Evolutionary conservation across 2,113 vertebrate genomes (phyloP).

Genomic region (Chionodraco myersi): DNA sequence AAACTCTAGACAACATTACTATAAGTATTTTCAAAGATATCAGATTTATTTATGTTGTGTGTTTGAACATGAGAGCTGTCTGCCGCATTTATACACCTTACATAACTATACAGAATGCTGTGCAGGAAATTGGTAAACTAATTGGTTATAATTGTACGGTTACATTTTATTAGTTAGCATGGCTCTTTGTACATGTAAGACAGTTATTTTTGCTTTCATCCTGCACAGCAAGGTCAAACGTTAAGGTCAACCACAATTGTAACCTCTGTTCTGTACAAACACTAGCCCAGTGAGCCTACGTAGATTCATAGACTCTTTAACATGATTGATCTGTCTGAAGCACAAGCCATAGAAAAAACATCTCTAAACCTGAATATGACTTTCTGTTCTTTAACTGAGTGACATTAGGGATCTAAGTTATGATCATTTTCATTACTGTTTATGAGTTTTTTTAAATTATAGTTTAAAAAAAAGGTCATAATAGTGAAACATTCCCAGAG

Average conservation of each 20-base stretch:
- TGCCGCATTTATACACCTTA: background rate
- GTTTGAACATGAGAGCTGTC: background rate
- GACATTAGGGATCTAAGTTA: background rate
- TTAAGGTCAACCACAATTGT: slow-evolving; percentile 9
- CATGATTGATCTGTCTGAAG: background rate
- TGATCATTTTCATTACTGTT: background rate
- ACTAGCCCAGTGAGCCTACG: background rate
- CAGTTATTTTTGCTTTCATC: background rate
- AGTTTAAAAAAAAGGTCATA: background rate
- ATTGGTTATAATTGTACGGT: background rate
- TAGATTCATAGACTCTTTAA: background rate
- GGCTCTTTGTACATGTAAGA: background rate
- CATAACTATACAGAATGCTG: background rate
- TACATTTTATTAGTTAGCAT: background rate
- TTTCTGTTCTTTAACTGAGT: background rate
- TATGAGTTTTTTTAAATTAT: background rate
- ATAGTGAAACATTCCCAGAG: background rate
- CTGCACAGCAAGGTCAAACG: slow-evolving; percentile 24
- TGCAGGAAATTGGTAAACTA: background rate
- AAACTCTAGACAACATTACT: background rate
- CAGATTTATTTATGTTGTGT: background rate
- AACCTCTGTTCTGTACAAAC: background rate
- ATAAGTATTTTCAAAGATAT: background rate
- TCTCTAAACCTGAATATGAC: background rate
- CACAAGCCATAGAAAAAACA: background rate